phyloP scores from a whole-genome alignment of 2,888 invertebrate species.

The Meteorus colon region DNA sequence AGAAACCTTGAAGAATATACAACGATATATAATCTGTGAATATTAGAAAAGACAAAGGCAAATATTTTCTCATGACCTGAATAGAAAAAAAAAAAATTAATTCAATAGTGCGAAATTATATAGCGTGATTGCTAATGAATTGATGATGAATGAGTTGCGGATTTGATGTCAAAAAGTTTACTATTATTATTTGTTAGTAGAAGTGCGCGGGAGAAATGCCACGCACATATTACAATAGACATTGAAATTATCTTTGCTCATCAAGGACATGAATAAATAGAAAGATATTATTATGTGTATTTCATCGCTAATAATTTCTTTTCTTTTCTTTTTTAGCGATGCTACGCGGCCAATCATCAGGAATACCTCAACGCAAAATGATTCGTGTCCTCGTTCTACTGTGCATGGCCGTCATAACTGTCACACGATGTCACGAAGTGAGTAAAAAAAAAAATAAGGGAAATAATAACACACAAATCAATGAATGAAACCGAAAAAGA shows the following conservation, averaged over 20 bases:
- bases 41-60: conserved; percentile 31
- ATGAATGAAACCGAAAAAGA: background rate
- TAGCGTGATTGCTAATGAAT: conserved; percentile 5
- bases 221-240: conserved; percentile 3
- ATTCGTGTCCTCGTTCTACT: conserved; percentile 71
- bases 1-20: conserved; percentile 30
- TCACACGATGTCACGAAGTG: conserved; percentile 72
- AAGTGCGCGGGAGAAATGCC: conserved; percentile 4
- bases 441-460: conserved; percentile 48
- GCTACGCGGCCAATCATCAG: conserved; percentile 70
- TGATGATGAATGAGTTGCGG: conserved; percentile 15
- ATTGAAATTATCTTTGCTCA: background rate
- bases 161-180: conserved; percentile 16
- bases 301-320: background rate
- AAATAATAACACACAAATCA: conserved; percentile 21
- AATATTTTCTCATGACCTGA: conserved; percentile 35
- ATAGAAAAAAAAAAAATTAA: conserved; percentile 14
- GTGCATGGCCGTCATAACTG: conserved; percentile 70
- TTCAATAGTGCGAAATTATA: conserved; percentile 12
- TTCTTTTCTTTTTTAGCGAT: conserved; percentile 65
- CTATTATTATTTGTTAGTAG: conserved; percentile 10
- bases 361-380: conserved; percentile 71
- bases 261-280: background rate
- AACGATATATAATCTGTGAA: conserved; percentile 24
- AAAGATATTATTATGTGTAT: conserved; percentile 6